These are phyloP conservation scores for Hypercompe scribonia DNA, from an alignment of 2,888 invertebrate species.

Conservation along the genomic window DNA sequence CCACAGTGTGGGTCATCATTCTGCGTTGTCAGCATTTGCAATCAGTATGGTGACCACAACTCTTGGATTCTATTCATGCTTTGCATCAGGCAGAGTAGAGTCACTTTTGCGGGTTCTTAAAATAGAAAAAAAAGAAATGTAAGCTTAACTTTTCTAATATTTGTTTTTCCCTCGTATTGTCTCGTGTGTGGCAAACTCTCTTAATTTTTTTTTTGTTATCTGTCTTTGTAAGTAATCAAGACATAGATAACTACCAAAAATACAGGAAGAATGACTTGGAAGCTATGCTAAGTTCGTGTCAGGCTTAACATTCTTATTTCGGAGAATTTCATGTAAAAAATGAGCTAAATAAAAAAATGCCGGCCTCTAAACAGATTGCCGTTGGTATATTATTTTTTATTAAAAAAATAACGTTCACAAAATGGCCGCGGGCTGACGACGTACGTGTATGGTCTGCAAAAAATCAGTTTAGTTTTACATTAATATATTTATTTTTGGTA, in stretches of 20 bases:
- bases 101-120: too few relatives aligned
- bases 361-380: constrained; percentile 50
- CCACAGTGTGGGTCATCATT: too few relatives aligned
- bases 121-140: too few relatives aligned
- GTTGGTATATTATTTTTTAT: constrained; percentile 57
- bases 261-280: constrained; percentile 22
- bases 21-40: too few relatives aligned
- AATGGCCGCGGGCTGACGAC: constrained; percentile 67
- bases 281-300: constrained; percentile 19
- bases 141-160: too few relatives aligned
- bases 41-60: too few relatives aligned
- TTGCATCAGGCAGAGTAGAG: too few relatives aligned
- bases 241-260: constrained; percentile 32
- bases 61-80: too few relatives aligned
- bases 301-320: constrained; percentile 20
- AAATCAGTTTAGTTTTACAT: constrained; percentile 9
- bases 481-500: not conserved
- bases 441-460: constrained; percentile 61
- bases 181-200: too few relatives aligned
- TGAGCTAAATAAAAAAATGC: constrained; percentile 44
- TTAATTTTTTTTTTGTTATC: not conserved
- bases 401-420: constrained; percentile 61
- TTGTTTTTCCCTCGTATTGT: too few relatives aligned
- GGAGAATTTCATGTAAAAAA: constrained; percentile 41
- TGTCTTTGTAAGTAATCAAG: constrained; percentile 5